Evolutionary conservation across 2,888 invertebrate species (phyloP), one percentile per base, ranked within the genome.

Genomic region (Amiota communis): DNA sequence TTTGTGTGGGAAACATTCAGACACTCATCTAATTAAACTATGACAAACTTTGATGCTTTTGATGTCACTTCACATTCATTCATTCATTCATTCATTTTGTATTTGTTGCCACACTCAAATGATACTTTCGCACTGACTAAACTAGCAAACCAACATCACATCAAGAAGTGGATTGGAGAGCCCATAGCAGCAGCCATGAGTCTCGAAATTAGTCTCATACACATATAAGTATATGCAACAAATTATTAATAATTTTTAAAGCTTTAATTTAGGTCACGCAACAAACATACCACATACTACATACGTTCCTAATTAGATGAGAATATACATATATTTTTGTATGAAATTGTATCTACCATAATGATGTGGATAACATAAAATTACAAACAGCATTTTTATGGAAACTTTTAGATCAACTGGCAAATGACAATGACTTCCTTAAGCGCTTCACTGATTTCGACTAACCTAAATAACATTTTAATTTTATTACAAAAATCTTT

Each of bases 371-470:
- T 3, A 23, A 23, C 23, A 23, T 23, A 82, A 83, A 80, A 77
- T 13, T 3, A n/a, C 13, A 46, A 57, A 57, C 23, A 57, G 47
- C 2, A 13, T n/a, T 12, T 71, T 70, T 65, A 73, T 71, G 11
- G n/a, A 57, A 57, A 57, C n/a, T 36, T 36, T 36, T 75, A 73
- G 71, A 70, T 73, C n/a, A 71, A 47, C 71, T 71, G 74, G 75
- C 77, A 68, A 68, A 51, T 64, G 77, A 75, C 76, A 46, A 59
- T 77, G 79, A 75, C 79, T 84, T 83, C 83, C 84, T 79, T 80
- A 83, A 82, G 82, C 84, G 83, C 83, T 83, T 82, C 83, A 83
- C 75, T 83, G 83, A 80, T 79, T 84, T 77, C 74, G 78, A 81
- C 80, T 83, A 83, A 83, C 82, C 81, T 77, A 76, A 78, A 75